These are phyloP conservation scores for Stichopus horrens DNA, from an alignment of 53 echinoderm and acorn worm species.

Conservation along the genomic window DNA sequence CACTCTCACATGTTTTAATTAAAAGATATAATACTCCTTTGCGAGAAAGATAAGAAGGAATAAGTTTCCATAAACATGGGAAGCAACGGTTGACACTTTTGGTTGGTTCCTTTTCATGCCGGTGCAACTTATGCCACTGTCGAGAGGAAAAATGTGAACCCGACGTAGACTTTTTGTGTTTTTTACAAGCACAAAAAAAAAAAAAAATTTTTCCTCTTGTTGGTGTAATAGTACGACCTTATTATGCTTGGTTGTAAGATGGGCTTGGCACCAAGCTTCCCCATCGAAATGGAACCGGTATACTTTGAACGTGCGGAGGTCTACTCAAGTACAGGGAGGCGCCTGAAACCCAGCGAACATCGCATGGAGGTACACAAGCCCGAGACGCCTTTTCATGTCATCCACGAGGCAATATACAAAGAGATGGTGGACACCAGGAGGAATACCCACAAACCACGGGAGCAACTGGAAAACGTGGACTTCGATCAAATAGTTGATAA, in stretches of 20 bases:
- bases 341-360: conserved; percentile 65
- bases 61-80: background rate
- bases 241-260: conserved; percentile 66
- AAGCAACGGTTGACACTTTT: background rate
- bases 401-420: conserved; percentile 92
- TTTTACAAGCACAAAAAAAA: background rate
- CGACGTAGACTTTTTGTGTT: background rate
- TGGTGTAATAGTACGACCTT: conserved; percentile 39
- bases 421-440: conserved; percentile 80
- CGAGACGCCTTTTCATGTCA: conserved; percentile 78
- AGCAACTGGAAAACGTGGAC: conserved; percentile 84
- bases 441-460: conserved; percentile 73
- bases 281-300: conserved; percentile 95
- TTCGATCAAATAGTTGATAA: conserved; percentile 80
- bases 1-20: background rate
- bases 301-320: conserved; percentile 92
- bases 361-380: conserved; percentile 68
- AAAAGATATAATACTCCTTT: background rate
- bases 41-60: background rate
- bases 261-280: conserved; percentile 99
- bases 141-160: conserved; percentile 4
- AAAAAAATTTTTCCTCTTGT: conserved; percentile 14
- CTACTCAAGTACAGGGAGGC: conserved; percentile 90
- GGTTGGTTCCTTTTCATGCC: background rate
- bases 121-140: background rate